phyloP scores from a whole-genome alignment of 2,113 vertebrate species.

The Prionailurus viverrinus region DNA sequence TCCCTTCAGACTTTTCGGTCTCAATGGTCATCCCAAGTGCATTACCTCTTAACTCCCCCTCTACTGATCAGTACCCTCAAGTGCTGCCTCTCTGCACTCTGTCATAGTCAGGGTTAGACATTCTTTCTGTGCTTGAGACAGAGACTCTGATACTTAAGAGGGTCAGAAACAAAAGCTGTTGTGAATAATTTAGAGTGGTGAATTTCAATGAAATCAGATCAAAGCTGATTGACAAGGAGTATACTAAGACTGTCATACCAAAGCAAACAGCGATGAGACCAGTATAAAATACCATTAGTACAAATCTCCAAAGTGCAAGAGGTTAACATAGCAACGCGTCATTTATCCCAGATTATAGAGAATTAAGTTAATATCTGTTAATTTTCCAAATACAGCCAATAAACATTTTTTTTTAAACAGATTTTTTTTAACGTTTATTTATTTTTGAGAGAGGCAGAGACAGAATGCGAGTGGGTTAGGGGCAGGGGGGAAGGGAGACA shows the following conservation, averaged over 20 bases:
- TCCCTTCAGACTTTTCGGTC: background rate
- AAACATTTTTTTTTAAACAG: background rate
- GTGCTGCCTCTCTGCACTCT: background rate
- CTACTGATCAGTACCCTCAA: background rate
- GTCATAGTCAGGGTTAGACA: background rate
- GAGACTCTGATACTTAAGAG: background rate
- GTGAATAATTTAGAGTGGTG: background rate
- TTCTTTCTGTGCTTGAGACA: background rate
- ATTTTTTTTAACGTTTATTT: no score
- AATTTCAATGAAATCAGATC: conserved; percentile 53
- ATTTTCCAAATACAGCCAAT: conserved; percentile 43
- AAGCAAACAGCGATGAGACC: background rate
- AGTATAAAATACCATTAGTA: background rate
- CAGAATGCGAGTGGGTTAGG: no score
- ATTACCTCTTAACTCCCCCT: background rate
- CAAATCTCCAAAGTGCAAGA: background rate
- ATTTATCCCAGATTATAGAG: conserved; percentile 34
- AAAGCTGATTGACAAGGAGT: background rate
- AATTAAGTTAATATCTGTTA: conserved; percentile 16
- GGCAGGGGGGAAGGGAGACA: no score
- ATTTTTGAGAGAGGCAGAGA: no score
- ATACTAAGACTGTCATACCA: background rate
- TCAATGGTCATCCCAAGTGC: background rate
- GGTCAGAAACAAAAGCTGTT: background rate
- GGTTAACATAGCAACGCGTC: background rate